Evolutionary conservation across 2,888 invertebrate genomes (phyloP), one percentile per base, ranked within the genome.

Genomic region (Cheilosia pagana): DNA sequence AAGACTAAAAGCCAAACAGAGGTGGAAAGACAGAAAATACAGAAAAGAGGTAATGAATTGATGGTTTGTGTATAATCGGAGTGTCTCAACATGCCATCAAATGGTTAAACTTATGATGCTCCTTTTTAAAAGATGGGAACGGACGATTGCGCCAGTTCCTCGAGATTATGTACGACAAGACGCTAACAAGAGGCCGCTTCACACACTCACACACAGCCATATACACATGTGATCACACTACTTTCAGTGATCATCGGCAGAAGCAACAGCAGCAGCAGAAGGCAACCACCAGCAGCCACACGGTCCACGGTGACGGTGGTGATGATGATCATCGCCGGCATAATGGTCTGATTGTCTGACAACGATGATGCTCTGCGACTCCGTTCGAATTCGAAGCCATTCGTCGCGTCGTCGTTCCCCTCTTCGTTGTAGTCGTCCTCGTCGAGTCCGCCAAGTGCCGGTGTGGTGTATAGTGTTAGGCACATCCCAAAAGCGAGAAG

Each of bases 391-490:
- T 21, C 55, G 21, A 8, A 63, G 12, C 41, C 43, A 41, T 72
- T n/a, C n/a, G n/a, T n/a, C n/a, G n/a, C n/a, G n/a, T n/a, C n/a
- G 86, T 87, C 86, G 81, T 88, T 86, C 81, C 85, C 76, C 86
- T 81, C 45, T 59, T 75, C 60, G 67, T 59, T 70, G 74, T 63
- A 21, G 43, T 21, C 63, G 74, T 48, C 67, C 67, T 76, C 55
- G 67, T 67, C 23, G 50, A 74, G 79, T 78, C 67, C 74, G 72
- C 85, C 67, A 71, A 81, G 74, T 81, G 75, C 68, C 65, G 71
- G 52, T 78, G 67, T 63, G 81, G 75, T 78, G 86, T 81, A 67
- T 81, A 67, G 85, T 85, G 85, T 85, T 76, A 76, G 85, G 81
- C 85, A 81, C 85, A 85, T 71, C 85, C 76, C 72, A 85, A 87